Base-by-base conservation (phyloP, 92 coral and sea anemone genomes). In the Bergia puertoricense region DNA sequence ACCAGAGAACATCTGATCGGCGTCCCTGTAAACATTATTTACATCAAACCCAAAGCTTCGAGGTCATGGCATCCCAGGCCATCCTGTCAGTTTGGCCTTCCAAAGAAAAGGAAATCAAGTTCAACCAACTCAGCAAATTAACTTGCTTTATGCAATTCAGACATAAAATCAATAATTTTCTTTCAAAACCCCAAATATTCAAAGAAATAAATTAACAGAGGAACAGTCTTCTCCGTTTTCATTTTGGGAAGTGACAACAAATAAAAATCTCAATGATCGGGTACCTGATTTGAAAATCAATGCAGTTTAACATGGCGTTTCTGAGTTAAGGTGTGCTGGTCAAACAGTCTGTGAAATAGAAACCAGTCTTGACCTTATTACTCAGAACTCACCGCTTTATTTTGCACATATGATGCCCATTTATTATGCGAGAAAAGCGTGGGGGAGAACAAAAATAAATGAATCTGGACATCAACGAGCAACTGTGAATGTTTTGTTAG, bases 391-490 rank as follows among this genome's bases (percentile, higher is more conserved):
- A 15, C 15, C 65, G 79, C 79, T 69, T 2, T 30, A 46, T 22
- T 38, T 46, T 69, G 87, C 46, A 84, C 37, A 14, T 71, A 30
- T 30, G 76, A 18, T 79, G n/a, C 77, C 36, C 13, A 30, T 79
- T 79, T 46, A 30, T 20, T 20, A 79, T 79, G 82, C 82, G 82
- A 79, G 20, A 79, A 73, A 69, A 71, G 51, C n/a, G 41, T 74
- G 38, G 40, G 39, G 45, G 54, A 82, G 38, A 20, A 48, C 38
- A 43, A 82, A 20, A 2, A 67, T 9, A 66, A 42, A 81, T 38
- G 56, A 84, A 84, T 37, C 79, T 84, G 77, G 62, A 67, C 44
- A 44, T 54, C 42, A 79, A 84, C 87, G 43, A 84, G 79, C 79
- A 38, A 51, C 56, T 4, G 9, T 22, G 11, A 13, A 48, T 46